These are phyloP conservation scores for Dryobotodes eremita DNA, from an alignment of 2,888 invertebrate species.

Conservation along the genomic window DNA sequence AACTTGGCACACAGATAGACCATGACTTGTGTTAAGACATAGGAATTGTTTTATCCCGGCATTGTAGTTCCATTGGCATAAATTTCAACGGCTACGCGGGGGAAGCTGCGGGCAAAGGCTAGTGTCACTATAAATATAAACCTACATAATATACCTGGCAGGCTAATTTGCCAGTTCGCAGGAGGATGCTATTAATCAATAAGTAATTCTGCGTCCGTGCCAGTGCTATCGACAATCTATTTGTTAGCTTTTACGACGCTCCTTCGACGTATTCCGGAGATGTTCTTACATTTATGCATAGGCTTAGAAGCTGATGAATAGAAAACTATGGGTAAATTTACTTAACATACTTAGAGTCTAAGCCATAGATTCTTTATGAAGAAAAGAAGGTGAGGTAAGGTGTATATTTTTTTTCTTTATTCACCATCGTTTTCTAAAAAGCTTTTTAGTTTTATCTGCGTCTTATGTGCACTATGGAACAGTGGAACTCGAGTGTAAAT, in stretches of 20 bases:
- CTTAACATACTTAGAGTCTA: neutral
- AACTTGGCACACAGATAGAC: neutral
- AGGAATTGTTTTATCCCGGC: too few relatives aligned
- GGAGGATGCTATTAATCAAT: conserved; percentile 21
- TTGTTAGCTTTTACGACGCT: conserved; percentile 17
- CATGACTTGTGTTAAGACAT: too few relatives aligned
- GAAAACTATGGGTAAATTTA: neutral
- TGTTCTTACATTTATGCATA: neutral
- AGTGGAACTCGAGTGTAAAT: neutral
- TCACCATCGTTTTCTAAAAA: neutral
- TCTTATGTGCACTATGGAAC: neutral
- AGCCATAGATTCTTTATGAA: neutral
- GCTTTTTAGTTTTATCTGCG: neutral
- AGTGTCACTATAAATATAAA: conserved; percentile 3
- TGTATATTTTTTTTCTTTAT: neutral
- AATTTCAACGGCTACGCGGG: too few relatives aligned
- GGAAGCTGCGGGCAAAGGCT: too few relatives aligned
- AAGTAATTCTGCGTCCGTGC: conserved; percentile 6
- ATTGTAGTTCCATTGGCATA: too few relatives aligned
- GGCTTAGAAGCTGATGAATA: neutral
- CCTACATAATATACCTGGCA: neutral
- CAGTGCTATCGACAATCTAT: conserved; percentile 12
- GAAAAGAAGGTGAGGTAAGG: too few relatives aligned
- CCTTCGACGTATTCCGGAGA: conserved; percentile 1
- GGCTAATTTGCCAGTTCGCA: conserved; percentile 10